A percentile compares a stretch with the other conserved stretches of the same genome.
phyloP scores from a whole-genome alignment of 2,797 vertebrate species.

The Eutrigla gurnardus region DNA sequence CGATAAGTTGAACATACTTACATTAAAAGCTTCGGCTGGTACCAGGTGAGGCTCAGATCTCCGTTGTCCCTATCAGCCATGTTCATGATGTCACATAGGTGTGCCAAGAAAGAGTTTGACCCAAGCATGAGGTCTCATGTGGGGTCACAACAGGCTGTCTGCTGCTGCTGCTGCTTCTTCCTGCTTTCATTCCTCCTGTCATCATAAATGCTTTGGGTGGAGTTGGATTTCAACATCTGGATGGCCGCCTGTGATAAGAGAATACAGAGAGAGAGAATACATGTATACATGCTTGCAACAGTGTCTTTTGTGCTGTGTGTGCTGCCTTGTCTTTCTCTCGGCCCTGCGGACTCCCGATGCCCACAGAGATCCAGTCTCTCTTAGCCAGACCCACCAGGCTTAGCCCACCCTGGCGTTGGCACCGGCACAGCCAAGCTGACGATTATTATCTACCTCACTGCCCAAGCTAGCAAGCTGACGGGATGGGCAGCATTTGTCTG shows the following conservation, averaged over 20 bases:
- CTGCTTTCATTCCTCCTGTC: slow-evolving; percentile 12
- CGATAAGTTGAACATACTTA: slow-evolving; percentile 31
- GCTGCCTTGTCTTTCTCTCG: slow-evolving; percentile 18
- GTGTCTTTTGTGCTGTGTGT: neutral
- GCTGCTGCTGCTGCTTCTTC: slow-evolving; percentile 34
- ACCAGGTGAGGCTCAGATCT: slow-evolving; percentile 1
- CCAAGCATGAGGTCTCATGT: neutral
- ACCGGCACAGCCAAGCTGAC: slow-evolving; percentile 68
- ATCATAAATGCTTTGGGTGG: slow-evolving; percentile 17
- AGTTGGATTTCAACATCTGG: slow-evolving; percentile 29
- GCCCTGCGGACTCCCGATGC: slow-evolving; percentile 42
- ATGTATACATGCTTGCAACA: slow-evolving; percentile 11
- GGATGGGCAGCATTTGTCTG: slow-evolving; percentile 74
- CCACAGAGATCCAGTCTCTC: slow-evolving; percentile 44
- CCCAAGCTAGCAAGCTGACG: slow-evolving; percentile 79
- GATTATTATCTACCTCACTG: slow-evolving; percentile 80
- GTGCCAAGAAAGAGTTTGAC: neutral
- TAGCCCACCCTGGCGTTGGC: slow-evolving; percentile 70
- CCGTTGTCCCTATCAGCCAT: neutral
- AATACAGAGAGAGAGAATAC: slow-evolving; percentile 15
- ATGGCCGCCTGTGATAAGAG: slow-evolving; percentile 30
- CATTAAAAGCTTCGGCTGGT: slow-evolving; percentile 16
- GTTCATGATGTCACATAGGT: slow-evolving; percentile 26
- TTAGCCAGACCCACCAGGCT: slow-evolving; percentile 65
- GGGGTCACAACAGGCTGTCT: neutral